These are phyloP conservation scores for Anguilla megastoma DNA, from an alignment of 2,797 vertebrate species.

Conservation along the genomic window DNA sequence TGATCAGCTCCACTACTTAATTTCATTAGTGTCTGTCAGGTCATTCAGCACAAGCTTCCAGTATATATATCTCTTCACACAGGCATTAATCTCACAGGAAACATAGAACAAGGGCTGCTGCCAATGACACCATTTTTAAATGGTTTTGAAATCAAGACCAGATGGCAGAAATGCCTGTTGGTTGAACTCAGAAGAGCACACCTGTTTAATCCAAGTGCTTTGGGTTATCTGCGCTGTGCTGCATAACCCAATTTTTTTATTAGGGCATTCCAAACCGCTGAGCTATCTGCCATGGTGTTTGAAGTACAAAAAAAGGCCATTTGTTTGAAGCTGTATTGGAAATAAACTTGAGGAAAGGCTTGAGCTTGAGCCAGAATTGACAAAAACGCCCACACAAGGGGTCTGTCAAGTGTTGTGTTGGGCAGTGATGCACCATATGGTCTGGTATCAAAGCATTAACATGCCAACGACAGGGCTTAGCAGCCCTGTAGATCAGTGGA, in stretches of 20 bases:
- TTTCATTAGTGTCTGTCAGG: background rate
- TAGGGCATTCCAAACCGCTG: background rate
- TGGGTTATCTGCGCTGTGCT: background rate
- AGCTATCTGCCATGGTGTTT: background rate
- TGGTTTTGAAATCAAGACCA: constrained; percentile 1
- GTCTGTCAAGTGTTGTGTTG: background rate
- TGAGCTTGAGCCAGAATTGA: background rate
- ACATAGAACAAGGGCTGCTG: background rate
- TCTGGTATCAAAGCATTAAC: background rate
- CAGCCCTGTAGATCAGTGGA: background rate
- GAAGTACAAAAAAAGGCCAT: background rate
- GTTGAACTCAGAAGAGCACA: background rate
- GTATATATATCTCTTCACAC: background rate
- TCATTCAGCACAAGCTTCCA: background rate
- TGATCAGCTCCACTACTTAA: background rate
- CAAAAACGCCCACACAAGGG: background rate
- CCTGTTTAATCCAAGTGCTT: background rate
- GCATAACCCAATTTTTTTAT: background rate
- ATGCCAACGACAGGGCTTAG: background rate
- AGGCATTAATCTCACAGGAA: background rate
- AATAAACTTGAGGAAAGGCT: background rate
- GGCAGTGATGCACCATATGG: background rate
- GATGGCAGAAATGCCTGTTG: background rate
- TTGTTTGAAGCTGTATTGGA: background rate
- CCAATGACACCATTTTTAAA: background rate